A percentile compares a stretch with the other conserved stretches of the same genome.
Evolutionary conservation across 2,797 vertebrate genomes (phyloP).

Genomic region (Amblyopsis hoosieri): DNA sequence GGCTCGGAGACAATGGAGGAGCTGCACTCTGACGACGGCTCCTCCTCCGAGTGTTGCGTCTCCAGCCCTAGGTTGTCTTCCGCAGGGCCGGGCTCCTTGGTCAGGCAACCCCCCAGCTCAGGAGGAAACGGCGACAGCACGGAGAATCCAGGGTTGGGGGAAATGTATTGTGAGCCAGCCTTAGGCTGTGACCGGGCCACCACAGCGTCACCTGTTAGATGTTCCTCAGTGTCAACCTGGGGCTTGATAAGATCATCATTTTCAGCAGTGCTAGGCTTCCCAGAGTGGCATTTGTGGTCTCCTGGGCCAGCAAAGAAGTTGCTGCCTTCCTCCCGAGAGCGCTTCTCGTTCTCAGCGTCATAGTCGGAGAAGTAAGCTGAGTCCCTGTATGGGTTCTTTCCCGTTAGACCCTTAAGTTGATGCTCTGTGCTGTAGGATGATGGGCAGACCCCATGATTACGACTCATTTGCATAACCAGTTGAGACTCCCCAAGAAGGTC

Average conservation of each 20-base stretch:
- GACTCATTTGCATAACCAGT: slow-evolving; percentile 71
- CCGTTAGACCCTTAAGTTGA: slow-evolving; percentile 71
- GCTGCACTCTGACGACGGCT: slow-evolving; percentile 70
- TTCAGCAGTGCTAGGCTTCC: slow-evolving; percentile 35
- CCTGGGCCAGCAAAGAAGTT: slow-evolving; percentile 62
- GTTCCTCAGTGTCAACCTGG: slow-evolving; percentile 42
- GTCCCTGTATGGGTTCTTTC: slow-evolving; percentile 89
- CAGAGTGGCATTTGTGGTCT: slow-evolving; percentile 30
- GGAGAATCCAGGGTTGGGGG: slow-evolving; percentile 67
- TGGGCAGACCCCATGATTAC: slow-evolving; percentile 62
- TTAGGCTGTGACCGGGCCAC: slow-evolving; percentile 48
- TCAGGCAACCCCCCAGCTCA: slow-evolving; percentile 82
- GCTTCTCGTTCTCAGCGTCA: slow-evolving; percentile 84
- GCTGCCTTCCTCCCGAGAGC: slow-evolving; percentile 72
- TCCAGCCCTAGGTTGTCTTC: slow-evolving; percentile 79
- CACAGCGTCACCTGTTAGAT: slow-evolving; percentile 45
- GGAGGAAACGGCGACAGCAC: slow-evolving; percentile 79
- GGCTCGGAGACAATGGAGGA: slow-evolving; percentile 65
- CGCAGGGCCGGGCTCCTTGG: slow-evolving; percentile 78
- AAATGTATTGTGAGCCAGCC: slow-evolving; percentile 25
- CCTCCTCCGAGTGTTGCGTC: slow-evolving; percentile 75
- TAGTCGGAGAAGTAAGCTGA: slow-evolving; percentile 97
- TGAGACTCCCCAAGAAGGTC: slow-evolving; percentile 70
- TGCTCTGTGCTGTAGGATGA: slow-evolving; percentile 64
- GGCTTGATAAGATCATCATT: slow-evolving; percentile 37